Conservation (phyloP, 2,113 vertebrate genomes). For the Pseudopipra pipra region DNA sequence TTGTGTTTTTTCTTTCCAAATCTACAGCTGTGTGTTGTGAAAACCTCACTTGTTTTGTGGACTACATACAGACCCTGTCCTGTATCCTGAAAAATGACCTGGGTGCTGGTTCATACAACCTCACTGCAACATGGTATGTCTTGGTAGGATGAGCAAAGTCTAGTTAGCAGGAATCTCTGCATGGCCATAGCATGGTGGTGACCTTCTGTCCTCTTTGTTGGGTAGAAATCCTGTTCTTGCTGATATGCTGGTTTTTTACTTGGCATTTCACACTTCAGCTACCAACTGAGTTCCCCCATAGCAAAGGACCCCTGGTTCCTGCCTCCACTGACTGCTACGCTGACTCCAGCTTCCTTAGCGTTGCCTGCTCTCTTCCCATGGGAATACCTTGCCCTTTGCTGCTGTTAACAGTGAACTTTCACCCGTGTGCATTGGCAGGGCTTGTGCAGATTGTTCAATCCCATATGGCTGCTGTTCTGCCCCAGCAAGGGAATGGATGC, state of each 20-base stretch:
- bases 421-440: background rate
- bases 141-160: background rate
- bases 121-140: conserved; percentile 74
- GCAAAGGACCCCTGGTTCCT: background rate
- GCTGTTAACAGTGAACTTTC: background rate
- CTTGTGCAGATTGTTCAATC: background rate
- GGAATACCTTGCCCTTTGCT: background rate
- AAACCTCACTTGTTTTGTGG: conserved; percentile 71
- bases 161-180: background rate
- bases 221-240: background rate
- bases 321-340: background rate
- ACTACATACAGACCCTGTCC: conserved; percentile 72
- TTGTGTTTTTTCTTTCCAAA: background rate
- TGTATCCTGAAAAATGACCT: conserved; percentile 52
- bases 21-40: conserved; percentile 48
- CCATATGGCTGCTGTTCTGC: background rate
- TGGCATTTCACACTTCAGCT: background rate
- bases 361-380: background rate
- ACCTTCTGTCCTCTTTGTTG: background rate
- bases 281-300: background rate
- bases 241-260: background rate
- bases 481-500: background rate
- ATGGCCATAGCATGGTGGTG: background rate
- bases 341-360: background rate
- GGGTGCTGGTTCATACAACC: background rate